phyloP scores from a whole-genome alignment of 2,113 vertebrate species.

The Lonchura striata region DNA sequence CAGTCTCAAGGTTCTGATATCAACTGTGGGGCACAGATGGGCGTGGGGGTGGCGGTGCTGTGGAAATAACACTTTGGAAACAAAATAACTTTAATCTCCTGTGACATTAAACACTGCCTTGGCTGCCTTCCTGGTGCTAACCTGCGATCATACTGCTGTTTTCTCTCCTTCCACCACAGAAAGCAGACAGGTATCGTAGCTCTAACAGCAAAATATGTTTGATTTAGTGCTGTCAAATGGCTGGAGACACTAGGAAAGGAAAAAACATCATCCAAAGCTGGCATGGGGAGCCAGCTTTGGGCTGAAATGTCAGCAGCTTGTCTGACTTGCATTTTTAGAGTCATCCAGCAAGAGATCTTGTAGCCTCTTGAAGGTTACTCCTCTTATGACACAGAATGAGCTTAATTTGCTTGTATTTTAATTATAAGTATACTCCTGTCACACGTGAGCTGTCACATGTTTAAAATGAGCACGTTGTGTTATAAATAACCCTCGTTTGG shows the following conservation, averaged over 20 bases:
- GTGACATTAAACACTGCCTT: conserved; percentile 50
- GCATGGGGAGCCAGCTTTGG: conserved; percentile 3
- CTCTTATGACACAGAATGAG: background rate
- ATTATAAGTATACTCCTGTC: background rate
- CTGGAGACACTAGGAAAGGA: conserved; percentile 4
- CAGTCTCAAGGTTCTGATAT: conserved; percentile 15
- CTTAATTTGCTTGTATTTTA: background rate
- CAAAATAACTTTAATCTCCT: conserved; percentile 55
- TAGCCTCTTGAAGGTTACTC: conserved; percentile 11
- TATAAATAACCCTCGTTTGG: background rate
- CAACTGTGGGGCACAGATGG: conserved; percentile 27
- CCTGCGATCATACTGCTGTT: conserved; percentile 39
- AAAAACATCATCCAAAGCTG: conserved; percentile 15
- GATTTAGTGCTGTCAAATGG: conserved; percentile 24
- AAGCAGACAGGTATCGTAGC: conserved; percentile 13
- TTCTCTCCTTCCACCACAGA: conserved; percentile 19
- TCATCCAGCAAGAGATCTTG: background rate
- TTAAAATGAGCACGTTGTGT: background rate
- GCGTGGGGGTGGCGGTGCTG: conserved; percentile 5
- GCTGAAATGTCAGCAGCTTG: conserved; percentile 56
- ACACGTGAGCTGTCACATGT: background rate
- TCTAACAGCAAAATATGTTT: conserved; percentile 18
- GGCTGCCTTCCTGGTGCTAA: conserved; percentile 34
- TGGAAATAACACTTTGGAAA: conserved; percentile 56
- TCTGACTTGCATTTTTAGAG: conserved; percentile 53